Evolutionary conservation across 2,113 vertebrate genomes (phyloP).

Genomic region (Halcyon malimbica): DNA sequence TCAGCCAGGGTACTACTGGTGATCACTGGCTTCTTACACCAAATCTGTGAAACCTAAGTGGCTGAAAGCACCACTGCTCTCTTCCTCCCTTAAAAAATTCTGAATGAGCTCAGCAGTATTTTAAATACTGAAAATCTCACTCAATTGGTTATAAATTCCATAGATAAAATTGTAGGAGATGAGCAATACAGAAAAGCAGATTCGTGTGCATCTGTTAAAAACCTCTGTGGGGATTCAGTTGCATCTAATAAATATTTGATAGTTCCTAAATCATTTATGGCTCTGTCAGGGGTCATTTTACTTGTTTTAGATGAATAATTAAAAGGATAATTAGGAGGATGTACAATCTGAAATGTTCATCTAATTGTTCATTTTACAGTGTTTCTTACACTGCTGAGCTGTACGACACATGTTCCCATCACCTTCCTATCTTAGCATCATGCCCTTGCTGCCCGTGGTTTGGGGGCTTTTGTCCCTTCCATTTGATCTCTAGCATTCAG

Average conservation of each 20-base stretch:
- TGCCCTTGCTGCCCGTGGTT: neutral
- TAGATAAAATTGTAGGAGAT: slow-evolving; percentile 4
- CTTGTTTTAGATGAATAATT: slow-evolving; percentile 93
- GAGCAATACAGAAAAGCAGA: slow-evolving; percentile 46
- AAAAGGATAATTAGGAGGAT: slow-evolving; percentile 81
- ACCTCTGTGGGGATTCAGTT: slow-evolving; percentile 72
- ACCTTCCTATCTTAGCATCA: neutral
- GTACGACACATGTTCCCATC: slow-evolving; percentile 1
- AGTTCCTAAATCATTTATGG: slow-evolving; percentile 86
- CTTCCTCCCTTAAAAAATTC: neutral
- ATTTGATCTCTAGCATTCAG: neutral
- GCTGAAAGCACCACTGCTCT: neutral
- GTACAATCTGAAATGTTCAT: slow-evolving; percentile 81
- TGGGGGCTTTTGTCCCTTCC: neutral
- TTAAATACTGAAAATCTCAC: neutral
- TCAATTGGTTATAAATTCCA: slow-evolving; percentile 23
- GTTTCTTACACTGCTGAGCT: slow-evolving; percentile 50
- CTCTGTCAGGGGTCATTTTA: slow-evolving; percentile 87
- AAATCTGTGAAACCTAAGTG: neutral
- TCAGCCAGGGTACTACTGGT: neutral
- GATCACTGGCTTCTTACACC: neutral
- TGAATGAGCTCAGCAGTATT: neutral
- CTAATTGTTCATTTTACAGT: slow-evolving; percentile 82
- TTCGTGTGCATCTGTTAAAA: slow-evolving; percentile 67
- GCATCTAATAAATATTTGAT: slow-evolving; percentile 85